Evolutionary conservation across 2,888 invertebrate species (phyloP).

Genomic region (Ormyrus rosae): DNA sequence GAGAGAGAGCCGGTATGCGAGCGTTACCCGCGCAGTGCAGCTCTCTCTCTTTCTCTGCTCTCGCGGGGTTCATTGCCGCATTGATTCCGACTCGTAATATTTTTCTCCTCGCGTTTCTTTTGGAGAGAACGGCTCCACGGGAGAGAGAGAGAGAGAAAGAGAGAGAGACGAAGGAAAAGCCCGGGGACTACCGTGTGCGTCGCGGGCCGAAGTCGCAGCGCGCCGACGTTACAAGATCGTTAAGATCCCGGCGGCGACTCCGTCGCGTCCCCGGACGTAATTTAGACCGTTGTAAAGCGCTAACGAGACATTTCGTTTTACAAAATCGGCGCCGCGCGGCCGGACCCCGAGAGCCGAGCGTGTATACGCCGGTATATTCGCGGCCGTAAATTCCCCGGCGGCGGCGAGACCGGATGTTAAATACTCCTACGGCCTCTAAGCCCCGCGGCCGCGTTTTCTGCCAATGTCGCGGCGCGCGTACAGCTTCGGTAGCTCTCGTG

Average conservation of each 20-base stretch:
- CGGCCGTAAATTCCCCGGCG: conserved; percentile 68
- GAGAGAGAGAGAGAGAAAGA: background rate
- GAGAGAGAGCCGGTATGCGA: too few relatives aligned
- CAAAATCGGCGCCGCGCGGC: conserved; percentile 69
- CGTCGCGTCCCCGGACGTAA: conserved; percentile 69
- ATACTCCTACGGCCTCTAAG: conserved; percentile 61
- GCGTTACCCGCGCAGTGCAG: background rate
- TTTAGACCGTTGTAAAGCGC: conserved; percentile 73
- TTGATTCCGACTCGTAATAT: conserved; percentile 18
- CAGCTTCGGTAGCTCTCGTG: conserved; percentile 38
- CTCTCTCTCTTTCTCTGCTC: background rate
- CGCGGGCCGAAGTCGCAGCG: conserved; percentile 24
- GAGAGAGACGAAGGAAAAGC: background rate
- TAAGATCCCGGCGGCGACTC: conserved; percentile 67
- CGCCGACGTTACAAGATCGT: conserved; percentile 65
- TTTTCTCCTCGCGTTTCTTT: background rate
- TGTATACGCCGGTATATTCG: conserved; percentile 60
- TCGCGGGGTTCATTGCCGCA: background rate
- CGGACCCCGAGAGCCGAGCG: too few relatives aligned
- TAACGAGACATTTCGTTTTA: conserved; percentile 74
- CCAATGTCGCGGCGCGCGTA: conserved; percentile 10
- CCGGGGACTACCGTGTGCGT: conserved; percentile 31
- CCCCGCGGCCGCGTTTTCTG: background rate
- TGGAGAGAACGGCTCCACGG: background rate
- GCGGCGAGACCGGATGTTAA: conserved; percentile 69